phyloP scores from a whole-genome alignment of 1,140 invertebrate species.

The Diorhabda elongata region DNA sequence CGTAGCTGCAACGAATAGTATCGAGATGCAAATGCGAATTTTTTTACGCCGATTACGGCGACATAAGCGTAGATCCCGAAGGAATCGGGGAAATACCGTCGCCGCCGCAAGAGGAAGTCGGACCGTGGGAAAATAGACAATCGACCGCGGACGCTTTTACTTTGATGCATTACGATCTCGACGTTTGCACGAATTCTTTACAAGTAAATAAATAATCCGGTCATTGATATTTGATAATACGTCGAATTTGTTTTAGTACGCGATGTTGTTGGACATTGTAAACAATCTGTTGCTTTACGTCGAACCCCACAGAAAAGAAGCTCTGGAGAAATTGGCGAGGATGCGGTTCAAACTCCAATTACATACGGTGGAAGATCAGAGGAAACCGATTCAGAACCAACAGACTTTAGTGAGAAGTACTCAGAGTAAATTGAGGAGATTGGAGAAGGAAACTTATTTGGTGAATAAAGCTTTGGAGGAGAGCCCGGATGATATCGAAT shows the following conservation, averaged over 20 bases:
- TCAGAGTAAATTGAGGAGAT: constrained; percentile 71
- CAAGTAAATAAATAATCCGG: constrained; percentile 52
- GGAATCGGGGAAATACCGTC: constrained; percentile 61
- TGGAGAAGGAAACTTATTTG: constrained; percentile 89
- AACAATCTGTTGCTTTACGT: constrained; percentile 96
- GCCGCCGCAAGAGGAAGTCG: constrained; percentile 64
- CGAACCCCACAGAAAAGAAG: constrained; percentile 91
- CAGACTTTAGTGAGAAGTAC: constrained; percentile 82
- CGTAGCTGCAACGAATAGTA: constrained; percentile 88
- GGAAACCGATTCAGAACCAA: constrained; percentile 84
- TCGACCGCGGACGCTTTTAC: constrained; percentile 95
- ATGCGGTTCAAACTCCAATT: constrained; percentile 92
- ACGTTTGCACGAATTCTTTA: constrained; percentile 94
- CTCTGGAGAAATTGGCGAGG: constrained; percentile 79
- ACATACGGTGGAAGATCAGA: constrained; percentile 84
- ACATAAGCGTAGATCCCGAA: constrained; percentile 68
- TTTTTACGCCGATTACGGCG: constrained; percentile 93
- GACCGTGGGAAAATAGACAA: constrained; percentile 72
- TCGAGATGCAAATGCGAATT: constrained; percentile 97
- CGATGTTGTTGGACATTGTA: constrained; percentile 94
- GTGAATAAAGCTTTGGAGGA: constrained; percentile 77
- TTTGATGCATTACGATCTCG: constrained; percentile 95
- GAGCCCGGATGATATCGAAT: constrained; percentile 61
- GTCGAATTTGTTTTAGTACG: constrained; percentile 61
- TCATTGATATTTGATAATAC: neutral